Conservation (phyloP, 2,797 vertebrate species). For the Crocodylus rhombifer region DNA sequence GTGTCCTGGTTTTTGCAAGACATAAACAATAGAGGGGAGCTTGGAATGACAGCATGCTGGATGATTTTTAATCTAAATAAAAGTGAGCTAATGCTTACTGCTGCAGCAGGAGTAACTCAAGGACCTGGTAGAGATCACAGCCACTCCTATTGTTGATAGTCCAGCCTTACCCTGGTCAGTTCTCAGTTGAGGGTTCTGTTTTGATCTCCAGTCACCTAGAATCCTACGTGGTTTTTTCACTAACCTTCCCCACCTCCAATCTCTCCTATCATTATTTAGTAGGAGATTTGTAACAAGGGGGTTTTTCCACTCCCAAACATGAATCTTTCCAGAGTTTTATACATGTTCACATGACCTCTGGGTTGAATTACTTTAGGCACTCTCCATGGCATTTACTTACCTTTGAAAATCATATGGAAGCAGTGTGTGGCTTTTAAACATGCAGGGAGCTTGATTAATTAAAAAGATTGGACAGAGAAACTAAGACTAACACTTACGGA, state of each 20-base stretch:
- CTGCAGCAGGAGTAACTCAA: constrained; percentile 44
- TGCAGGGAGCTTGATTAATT: too few relatives aligned
- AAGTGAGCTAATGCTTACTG: constrained; percentile 15
- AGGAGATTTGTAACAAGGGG: neutral
- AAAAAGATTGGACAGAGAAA: neutral
- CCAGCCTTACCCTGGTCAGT: neutral
- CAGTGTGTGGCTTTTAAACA: too few relatives aligned
- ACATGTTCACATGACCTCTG: neutral
- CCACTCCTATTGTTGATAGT: neutral
- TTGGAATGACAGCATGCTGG: constrained; percentile 19
- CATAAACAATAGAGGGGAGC: constrained; percentile 17
- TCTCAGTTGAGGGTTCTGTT: constrained; percentile 27
- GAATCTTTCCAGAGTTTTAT: neutral
- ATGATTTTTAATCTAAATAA: constrained; percentile 53
- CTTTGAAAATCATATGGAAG: too few relatives aligned
- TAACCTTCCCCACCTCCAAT: too few relatives aligned
- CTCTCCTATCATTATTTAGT: neutral
- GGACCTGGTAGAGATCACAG: neutral
- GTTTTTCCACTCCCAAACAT: neutral
- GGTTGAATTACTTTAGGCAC: too few relatives aligned
- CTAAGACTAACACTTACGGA: neutral
- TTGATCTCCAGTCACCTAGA: neutral
- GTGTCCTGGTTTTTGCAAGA: constrained; percentile 53
- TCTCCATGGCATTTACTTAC: too few relatives aligned
- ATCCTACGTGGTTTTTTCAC: too few relatives aligned